These are phyloP conservation scores for Colossoma macropomum DNA, from an alignment of 2,113 vertebrate genomes.

Conservation along the genomic window DNA sequence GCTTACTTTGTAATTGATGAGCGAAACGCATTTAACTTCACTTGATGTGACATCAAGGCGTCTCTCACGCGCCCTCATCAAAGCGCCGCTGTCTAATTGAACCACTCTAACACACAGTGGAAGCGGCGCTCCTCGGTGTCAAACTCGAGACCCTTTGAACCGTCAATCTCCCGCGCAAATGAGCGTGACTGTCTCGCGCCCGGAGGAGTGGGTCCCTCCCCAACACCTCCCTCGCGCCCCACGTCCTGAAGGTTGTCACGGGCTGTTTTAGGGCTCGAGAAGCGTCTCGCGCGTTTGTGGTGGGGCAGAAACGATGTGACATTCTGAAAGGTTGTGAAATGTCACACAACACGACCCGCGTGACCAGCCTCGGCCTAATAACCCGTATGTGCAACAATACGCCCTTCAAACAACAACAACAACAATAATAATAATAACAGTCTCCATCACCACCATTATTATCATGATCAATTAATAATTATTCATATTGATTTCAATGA, in stretches of 20 bases:
- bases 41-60: conserved; percentile 60
- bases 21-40: conserved; percentile 70
- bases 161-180: conserved; percentile 68
- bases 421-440: no score
- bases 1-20: conserved; percentile 50
- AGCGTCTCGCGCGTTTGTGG: neutral
- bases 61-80: conserved; percentile 60
- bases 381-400: no score
- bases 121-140: conserved; percentile 65
- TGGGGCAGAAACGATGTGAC: no score
- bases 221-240: conserved; percentile 26
- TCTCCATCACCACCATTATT: no score
- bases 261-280: conserved; percentile 30
- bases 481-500: no score
- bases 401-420: no score
- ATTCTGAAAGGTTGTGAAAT: no score
- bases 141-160: conserved; percentile 75
- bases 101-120: conserved; percentile 59
- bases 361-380: no score
- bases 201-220: neutral
- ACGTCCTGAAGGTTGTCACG: conserved; percentile 48
- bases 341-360: no score
- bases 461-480: no score
- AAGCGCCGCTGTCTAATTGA: conserved; percentile 69
- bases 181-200: conserved; percentile 69